Evolutionary conservation across 2,797 vertebrate species (phyloP).

Genomic region (Melopsittacus undulatus): DNA sequence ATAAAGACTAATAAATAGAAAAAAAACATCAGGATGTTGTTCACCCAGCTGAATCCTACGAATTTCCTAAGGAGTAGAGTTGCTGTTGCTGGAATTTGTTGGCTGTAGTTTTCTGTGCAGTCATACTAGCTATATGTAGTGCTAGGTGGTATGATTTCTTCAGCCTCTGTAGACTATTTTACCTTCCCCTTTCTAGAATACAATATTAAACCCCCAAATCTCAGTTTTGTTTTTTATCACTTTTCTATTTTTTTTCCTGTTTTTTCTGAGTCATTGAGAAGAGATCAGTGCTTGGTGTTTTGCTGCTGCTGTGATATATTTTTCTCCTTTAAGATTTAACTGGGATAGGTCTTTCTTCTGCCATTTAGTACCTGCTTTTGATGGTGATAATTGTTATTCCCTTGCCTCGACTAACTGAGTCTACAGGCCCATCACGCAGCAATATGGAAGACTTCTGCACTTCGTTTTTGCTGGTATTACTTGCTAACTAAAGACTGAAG

Average conservation of each 20-base stretch:
- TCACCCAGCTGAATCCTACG: rapidly evolving
- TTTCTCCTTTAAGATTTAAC: background rate
- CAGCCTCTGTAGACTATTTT: background rate
- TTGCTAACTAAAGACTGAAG: background rate
- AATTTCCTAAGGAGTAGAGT: background rate
- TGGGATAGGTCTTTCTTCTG: background rate
- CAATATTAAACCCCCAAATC: background rate
- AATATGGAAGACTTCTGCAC: background rate
- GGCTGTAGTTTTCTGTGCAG: background rate
- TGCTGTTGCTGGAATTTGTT: background rate
- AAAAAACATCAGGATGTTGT: background rate
- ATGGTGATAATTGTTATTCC: background rate
- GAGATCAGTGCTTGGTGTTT: background rate
- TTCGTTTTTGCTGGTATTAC: background rate
- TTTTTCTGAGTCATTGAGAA: background rate
- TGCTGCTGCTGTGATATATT: background rate
- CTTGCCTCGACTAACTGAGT: rapidly evolving
- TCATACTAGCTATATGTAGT: background rate
- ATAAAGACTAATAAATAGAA: background rate
- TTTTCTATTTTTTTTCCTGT: background rate
- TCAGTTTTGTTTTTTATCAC: background rate
- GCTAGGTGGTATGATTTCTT: background rate
- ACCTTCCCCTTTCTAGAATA: background rate
- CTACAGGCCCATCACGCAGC: background rate
- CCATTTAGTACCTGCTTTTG: background rate